phyloP scores from a whole-genome alignment of 2,888 invertebrate genomes.

The Ichneumoninae sp. region DNA sequence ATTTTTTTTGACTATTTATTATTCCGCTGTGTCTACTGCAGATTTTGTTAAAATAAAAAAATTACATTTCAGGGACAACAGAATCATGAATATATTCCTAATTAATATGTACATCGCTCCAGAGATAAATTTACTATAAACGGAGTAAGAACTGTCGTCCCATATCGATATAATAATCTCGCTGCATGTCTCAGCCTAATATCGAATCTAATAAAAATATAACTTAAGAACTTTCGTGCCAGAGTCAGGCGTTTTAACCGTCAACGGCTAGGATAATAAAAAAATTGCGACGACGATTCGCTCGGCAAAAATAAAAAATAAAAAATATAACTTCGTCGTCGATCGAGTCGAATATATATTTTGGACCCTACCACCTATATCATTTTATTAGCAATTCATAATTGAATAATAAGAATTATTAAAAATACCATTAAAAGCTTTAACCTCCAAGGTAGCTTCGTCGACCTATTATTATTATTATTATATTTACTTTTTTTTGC shows the following conservation, averaged over 20 bases:
- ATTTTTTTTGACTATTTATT: conserved; percentile 8
- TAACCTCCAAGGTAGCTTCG: conserved; percentile 29
- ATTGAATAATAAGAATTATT: conserved; percentile 64
- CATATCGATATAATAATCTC: conserved; percentile 4
- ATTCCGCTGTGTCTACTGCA: background rate
- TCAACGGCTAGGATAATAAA: conserved; percentile 19
- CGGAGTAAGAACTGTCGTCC: background rate
- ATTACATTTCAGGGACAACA: conserved; percentile 2
- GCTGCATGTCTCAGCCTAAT: background rate
- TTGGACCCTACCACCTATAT: conserved; percentile 72
- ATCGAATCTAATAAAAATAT: conserved; percentile 4
- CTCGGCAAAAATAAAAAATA: conserved; percentile 25
- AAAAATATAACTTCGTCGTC: conserved; percentile 32
- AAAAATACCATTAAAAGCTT: conserved; percentile 65
- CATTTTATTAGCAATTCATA: conserved; percentile 53
- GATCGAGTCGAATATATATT: conserved; percentile 52
- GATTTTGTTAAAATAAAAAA: conserved; percentile 17
- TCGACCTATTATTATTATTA: conserved; percentile 42
- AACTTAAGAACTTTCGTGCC: conserved; percentile 24
- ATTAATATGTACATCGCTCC: conserved; percentile 40
- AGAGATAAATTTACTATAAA: conserved; percentile 24
- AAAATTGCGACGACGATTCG: conserved; percentile 28
- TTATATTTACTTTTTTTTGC: conserved; percentile 13
- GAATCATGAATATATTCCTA: conserved; percentile 19
- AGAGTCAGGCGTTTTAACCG: conserved; percentile 11